These are phyloP conservation scores for Penaeus monodon DNA, from an alignment of 2,888 invertebrate species.

Conservation along the genomic window DNA sequence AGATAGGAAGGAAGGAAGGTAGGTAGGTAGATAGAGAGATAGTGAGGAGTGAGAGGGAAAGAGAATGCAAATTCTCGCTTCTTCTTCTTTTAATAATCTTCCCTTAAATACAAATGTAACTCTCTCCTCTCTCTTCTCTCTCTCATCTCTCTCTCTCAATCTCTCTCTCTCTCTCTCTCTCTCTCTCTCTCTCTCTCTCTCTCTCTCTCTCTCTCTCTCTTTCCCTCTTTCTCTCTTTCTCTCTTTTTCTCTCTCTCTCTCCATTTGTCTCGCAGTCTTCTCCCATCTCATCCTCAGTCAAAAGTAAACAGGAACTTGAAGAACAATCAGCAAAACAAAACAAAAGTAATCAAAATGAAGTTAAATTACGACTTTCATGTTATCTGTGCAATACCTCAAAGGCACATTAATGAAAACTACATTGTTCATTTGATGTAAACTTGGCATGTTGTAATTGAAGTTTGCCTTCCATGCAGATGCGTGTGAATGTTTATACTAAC, in stretches of 20 bases:
- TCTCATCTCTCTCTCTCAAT: neutral
- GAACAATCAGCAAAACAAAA: neutral
- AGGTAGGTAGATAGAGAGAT: neutral
- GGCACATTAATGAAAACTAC: no score
- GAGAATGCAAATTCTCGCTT: neutral
- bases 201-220: neutral
- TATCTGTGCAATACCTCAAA: no score
- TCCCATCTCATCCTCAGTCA: neutral
- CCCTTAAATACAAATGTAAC: neutral
- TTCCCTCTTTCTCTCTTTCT: slow-evolving; percentile 5
- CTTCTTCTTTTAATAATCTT: neutral
- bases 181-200: neutral
- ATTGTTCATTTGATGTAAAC: no score
- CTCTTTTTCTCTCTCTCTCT: neutral
- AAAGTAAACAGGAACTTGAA: neutral
- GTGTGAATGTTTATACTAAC: no score
- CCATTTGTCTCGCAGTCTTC: neutral
- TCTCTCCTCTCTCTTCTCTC: neutral
- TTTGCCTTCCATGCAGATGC: no score
- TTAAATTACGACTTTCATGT: no score
- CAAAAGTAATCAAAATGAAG: no score
- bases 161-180: slow-evolving; percentile 12
- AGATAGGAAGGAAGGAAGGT: neutral
- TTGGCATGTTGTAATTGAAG: no score
- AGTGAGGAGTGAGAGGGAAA: neutral